Evolutionary conservation across 1,140 invertebrate genomes (phyloP).

Genomic region (Heliconius hewitsoni): DNA sequence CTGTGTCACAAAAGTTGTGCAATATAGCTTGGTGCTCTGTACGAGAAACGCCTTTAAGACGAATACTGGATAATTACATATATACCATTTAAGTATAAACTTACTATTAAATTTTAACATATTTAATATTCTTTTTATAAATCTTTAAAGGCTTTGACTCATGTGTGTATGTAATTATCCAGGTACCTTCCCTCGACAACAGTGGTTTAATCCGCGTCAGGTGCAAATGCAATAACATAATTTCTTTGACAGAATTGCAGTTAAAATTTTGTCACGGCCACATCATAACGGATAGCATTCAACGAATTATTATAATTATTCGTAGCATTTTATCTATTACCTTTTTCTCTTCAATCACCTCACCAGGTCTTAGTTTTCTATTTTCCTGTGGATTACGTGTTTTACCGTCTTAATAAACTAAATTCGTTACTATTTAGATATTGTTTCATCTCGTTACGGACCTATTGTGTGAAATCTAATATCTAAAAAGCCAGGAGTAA

Average conservation of each 20-base stretch:
- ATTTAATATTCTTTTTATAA: background rate
- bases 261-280: conserved; percentile 75
- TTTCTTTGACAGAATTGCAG: conserved; percentile 59
- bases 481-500: conserved; percentile 68
- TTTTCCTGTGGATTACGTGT: conserved; percentile 81
- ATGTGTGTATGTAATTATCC: conserved; percentile 60
- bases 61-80: conserved; percentile 63
- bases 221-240: conserved; percentile 71
- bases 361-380: conserved; percentile 94
- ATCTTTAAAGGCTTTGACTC: background rate
- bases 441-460: conserved; percentile 42
- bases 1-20: conserved; percentile 71
- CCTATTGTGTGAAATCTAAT: conserved; percentile 47
- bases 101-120: background rate
- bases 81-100: background rate
- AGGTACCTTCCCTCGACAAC: conserved; percentile 48
- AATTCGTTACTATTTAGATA: conserved; percentile 44
- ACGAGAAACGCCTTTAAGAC: conserved; percentile 61
- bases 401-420: conserved; percentile 75
- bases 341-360: conserved; percentile 95
- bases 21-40: conserved; percentile 71
- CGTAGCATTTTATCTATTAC: conserved; percentile 91
- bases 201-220: conserved; percentile 65
- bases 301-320: conserved; percentile 63
- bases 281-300: conserved; percentile 76